phyloP scores from a whole-genome alignment of 2,113 vertebrate genomes.

The Agelaius phoeniceus region DNA sequence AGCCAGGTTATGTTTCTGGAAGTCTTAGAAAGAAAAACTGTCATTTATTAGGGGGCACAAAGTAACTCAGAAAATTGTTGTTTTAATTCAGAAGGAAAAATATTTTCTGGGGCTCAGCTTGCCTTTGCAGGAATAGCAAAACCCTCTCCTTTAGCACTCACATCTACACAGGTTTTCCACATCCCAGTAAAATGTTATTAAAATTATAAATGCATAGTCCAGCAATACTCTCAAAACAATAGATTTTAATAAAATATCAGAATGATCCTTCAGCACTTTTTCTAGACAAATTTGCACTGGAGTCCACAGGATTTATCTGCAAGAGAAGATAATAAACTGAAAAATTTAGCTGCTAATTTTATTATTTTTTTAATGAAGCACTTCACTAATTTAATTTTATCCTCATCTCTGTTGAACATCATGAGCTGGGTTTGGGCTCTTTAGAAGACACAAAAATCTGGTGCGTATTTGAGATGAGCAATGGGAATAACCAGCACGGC shows the following conservation, averaged over 20 bases:
- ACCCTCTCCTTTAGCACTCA: background rate
- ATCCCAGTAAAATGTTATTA: background rate
- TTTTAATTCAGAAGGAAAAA: background rate
- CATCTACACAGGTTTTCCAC: background rate
- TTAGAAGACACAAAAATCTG: rapidly evolving
- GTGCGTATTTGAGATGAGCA: rapidly evolving
- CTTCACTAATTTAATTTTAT: background rate
- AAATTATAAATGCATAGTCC: rapidly evolving
- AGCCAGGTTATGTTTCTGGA: background rate
- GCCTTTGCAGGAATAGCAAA: background rate
- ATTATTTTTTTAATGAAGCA: rapidly evolving
- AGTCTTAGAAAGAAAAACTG: constrained; percentile 17
- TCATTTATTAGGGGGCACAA: background rate
- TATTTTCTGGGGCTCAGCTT: background rate
- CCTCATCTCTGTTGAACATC: rapidly evolving
- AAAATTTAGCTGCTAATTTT: background rate
- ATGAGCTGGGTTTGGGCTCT: rapidly evolving
- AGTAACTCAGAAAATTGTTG: background rate
- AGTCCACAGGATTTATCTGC: background rate
- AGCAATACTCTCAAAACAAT: background rate
- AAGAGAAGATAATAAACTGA: background rate
- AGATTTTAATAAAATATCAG: background rate
- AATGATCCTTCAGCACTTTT: background rate
- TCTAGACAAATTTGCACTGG: background rate
- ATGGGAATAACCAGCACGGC: rapidly evolving